Evolutionary conservation across 2,888 invertebrate species (phyloP), one percentile per base, ranked within the genome.

Genomic region (Gisinianus flammeolus): DNA sequence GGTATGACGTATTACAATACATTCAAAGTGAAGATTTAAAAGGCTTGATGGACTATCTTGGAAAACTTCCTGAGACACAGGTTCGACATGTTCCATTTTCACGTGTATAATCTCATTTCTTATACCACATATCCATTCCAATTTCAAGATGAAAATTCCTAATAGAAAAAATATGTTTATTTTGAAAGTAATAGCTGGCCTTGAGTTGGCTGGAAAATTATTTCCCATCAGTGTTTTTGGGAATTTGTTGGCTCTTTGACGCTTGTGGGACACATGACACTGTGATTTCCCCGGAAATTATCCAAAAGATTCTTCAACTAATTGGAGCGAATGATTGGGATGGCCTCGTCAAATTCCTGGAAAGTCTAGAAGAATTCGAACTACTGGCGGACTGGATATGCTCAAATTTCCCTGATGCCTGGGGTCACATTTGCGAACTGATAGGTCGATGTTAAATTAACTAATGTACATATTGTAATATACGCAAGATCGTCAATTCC

Each of bases 211-310:
- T 76, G 69, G 28, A 76, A 56, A 31, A 33, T 24, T 19, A 69
- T 26, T 10, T 22, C n/a, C 26, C 56, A 6, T 10, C 58, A 2
- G 33, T 76, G 2, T 76, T 69, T 33, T 2, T 28, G 22, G 58
- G 26, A 19, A 35, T 76, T 5, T 76, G 76, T 44, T 70, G 69
- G 69, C 1, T 76, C 10, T 70, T 76, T 62, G 76, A 76, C 24
- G 69, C 69, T 16, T 76, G 76, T 33, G 19, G 24, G 8, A n/a
- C 1, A 8, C 30, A 76, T 16, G 76, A 69, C n/a, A 31, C 58
- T 8, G 35, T 28, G n/a, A 76, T 76, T 35, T 30, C 28, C 19
- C 69, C 76, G 4, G 62, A 58, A 31, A 33, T 69, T 24, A 69
- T 76, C 16, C 76, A 76, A 33, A 68, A 58, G 24, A 69, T 76